Conservation (phyloP, 2,113 vertebrate genomes). For the Pelecanus crispus region DNA sequence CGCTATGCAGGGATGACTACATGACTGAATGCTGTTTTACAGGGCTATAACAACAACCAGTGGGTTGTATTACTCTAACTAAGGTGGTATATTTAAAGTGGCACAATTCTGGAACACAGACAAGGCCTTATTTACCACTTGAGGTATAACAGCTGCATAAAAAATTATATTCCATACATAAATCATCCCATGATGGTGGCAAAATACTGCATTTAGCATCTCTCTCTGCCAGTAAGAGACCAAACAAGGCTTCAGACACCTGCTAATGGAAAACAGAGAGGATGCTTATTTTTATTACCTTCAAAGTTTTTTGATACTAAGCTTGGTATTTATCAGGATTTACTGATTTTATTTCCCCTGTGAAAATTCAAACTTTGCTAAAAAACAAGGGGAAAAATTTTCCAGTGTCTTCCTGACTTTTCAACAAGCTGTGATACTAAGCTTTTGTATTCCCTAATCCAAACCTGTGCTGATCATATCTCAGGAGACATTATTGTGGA, state of each 20-base stretch:
- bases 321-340: background rate
- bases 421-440: background rate
- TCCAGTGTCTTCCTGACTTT: background rate
- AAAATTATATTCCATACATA: slow-evolving; percentile 6
- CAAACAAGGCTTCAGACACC: background rate
- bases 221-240: background rate
- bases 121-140: slow-evolving; percentile 27
- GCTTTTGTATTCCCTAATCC: background rate
- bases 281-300: background rate
- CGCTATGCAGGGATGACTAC: background rate
- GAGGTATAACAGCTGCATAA: slow-evolving; percentile 19
- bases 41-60: slow-evolving; percentile 10
- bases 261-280: background rate
- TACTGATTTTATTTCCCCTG: background rate
- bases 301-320: background rate
- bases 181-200: background rate
- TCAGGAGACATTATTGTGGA: background rate
- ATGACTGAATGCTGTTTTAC: slow-evolving; percentile 8
- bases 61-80: slow-evolving; percentile 8
- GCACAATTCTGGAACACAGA: background rate
- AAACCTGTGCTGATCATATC: background rate
- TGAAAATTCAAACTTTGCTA: background rate
- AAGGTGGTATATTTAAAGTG: slow-evolving; percentile 17
- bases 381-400: background rate
- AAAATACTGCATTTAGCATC: slow-evolving; percentile 12